A percentile compares a stretch with the other conserved stretches of the same genome.
phyloP scores from a whole-genome alignment of 23 tunicate species.

The Trididemnum clinides region DNA sequence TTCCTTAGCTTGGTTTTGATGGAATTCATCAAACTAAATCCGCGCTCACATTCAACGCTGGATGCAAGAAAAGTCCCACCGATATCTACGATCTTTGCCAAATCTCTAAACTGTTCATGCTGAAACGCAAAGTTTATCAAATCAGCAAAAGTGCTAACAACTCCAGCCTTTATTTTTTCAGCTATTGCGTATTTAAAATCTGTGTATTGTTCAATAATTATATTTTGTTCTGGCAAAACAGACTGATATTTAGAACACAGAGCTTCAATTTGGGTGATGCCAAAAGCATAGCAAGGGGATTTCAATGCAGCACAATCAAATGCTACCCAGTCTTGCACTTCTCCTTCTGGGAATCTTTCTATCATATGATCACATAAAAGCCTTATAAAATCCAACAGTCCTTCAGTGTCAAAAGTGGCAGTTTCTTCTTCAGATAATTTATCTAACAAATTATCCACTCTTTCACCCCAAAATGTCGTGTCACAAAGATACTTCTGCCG shows the following conservation, averaged over 20 bases:
- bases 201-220: slow-evolving; percentile 14
- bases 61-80: slow-evolving; percentile 23
- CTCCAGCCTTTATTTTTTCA: background rate
- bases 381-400: slow-evolving; percentile 13
- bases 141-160: slow-evolving; percentile 17
- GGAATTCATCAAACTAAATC: slow-evolving; percentile 11
- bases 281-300: slow-evolving; percentile 18
- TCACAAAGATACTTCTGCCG: slow-evolving; percentile 11
- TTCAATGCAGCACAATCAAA: slow-evolving; percentile 17
- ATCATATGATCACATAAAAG: slow-evolving; percentile 15
- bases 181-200: slow-evolving; percentile 6
- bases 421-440: slow-evolving; percentile 12
- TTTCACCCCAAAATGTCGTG: slow-evolving; percentile 5
- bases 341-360: slow-evolving; percentile 9
- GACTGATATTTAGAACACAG: background rate
- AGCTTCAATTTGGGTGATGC: slow-evolving; percentile 18
- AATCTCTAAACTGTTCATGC: slow-evolving; percentile 7
- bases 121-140: slow-evolving; percentile 11
- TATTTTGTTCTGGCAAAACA: slow-evolving; percentile 6
- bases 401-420: slow-evolving; percentile 18
- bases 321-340: slow-evolving; percentile 20
- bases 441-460: slow-evolving; percentile 3
- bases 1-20: slow-evolving; percentile 8
- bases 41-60: slow-evolving; percentile 13
- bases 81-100: background rate